A percentile compares a stretch with the other conserved stretches of the same genome.
Evolutionary conservation across 2,113 vertebrate genomes (phyloP).

Genomic region (Thamnophis sirtalis): DNA sequence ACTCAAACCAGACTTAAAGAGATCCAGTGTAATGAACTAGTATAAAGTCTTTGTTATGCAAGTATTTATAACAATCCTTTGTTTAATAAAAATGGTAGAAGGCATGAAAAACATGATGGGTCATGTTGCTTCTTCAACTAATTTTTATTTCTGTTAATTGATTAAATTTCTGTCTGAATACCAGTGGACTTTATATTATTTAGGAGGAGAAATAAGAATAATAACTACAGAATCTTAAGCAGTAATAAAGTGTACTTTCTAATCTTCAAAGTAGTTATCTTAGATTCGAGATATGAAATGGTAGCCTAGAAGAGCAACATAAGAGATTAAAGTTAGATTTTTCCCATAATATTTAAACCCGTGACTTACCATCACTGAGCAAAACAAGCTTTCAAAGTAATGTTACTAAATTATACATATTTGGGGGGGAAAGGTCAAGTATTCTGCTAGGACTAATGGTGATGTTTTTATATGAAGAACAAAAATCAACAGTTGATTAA

Average conservation of each 20-base stretch:
- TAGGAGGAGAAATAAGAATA: neutral
- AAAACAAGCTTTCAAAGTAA: neutral
- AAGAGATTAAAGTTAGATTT: neutral
- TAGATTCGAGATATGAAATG: neutral
- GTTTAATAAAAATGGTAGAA: neutral
- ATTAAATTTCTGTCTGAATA: neutral
- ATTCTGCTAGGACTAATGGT: neutral
- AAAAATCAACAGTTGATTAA: neutral
- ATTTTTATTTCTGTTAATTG: neutral
- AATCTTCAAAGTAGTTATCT: neutral
- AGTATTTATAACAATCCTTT: neutral
- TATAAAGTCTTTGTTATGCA: neutral
- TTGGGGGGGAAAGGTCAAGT: neutral
- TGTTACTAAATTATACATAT: neutral
- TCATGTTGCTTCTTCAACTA: neutral
- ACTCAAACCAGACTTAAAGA: neutral
- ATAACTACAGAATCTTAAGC: neutral
- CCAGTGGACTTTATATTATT: neutral
- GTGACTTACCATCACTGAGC: neutral
- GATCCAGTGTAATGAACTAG: neutral
- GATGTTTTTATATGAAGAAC: neutral
- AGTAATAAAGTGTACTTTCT: neutral
- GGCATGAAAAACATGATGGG: neutral
- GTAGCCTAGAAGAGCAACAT: neutral
- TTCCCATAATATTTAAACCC: neutral